Conservation (phyloP, 2,797 vertebrate species). For the Brachymystax lenok region DNA sequence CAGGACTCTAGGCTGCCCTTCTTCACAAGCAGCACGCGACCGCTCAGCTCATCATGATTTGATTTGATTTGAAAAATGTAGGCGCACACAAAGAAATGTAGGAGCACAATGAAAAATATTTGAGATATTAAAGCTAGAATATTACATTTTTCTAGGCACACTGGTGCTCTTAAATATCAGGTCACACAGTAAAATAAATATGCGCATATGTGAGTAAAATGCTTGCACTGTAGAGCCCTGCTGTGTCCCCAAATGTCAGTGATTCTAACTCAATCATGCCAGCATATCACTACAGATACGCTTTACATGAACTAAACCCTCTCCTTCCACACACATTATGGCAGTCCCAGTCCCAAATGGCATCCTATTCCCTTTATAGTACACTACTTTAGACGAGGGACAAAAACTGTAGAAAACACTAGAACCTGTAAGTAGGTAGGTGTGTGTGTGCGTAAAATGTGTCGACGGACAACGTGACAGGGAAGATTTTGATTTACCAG, state of each 20-base stretch:
- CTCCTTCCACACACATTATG: background rate
- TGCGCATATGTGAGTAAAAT: background rate
- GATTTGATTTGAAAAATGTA: too few relatives aligned
- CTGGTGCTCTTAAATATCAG: background rate
- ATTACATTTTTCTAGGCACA: too few relatives aligned
- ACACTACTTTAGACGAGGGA: background rate
- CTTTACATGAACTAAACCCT: background rate
- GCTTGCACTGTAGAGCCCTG: background rate
- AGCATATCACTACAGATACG: background rate
- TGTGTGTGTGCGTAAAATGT: too few relatives aligned
- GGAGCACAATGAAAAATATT: too few relatives aligned
- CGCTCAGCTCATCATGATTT: too few relatives aligned
- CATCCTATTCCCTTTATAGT: background rate
- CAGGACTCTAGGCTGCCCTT: too few relatives aligned
- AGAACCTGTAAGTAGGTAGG: background rate
- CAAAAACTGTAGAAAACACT: background rate
- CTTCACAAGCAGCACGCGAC: too few relatives aligned
- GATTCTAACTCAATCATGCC: background rate
- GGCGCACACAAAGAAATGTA: too few relatives aligned
- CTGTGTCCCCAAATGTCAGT: background rate
- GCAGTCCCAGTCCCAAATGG: too few relatives aligned
- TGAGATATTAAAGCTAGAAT: too few relatives aligned
- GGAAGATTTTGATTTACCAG: too few relatives aligned
- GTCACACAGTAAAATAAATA: background rate
- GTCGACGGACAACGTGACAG: too few relatives aligned